A percentile compares a stretch with the other conserved stretches of the same genome.
Conservation (phyloP, 2,888 invertebrate genomes). For the Eugnorisma glareosa region DNA sequence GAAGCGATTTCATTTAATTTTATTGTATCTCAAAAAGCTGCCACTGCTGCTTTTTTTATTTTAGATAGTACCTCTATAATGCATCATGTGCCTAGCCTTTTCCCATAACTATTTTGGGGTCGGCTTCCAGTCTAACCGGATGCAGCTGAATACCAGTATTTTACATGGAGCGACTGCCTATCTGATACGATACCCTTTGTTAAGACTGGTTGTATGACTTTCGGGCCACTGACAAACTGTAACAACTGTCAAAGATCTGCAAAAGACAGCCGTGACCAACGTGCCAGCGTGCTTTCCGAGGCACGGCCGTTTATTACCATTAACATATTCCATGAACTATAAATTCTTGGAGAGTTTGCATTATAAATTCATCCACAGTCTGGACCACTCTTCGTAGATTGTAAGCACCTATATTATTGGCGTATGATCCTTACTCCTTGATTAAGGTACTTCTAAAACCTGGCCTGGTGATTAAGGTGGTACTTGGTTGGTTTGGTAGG, state of each 20-base stretch:
- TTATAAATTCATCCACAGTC: background rate
- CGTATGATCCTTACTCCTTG: background rate
- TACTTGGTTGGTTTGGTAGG: too few species aligned
- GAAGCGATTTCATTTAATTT: constrained; percentile 26
- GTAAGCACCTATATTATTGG: background rate
- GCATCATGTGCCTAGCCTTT: background rate
- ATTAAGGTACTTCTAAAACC: too few species aligned
- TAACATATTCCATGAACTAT: background rate
- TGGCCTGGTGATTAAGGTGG: too few species aligned
- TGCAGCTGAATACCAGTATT: background rate
- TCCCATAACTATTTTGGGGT: background rate
- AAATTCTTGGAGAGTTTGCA: background rate
- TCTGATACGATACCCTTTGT: background rate
- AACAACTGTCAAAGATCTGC: background rate
- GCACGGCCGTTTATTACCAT: background rate
- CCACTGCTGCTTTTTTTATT: background rate
- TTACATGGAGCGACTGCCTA: too few species aligned
- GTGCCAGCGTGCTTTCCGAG: too few species aligned
- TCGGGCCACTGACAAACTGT: background rate
- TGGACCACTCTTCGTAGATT: background rate
- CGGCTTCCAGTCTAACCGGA: background rate
- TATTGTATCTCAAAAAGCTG: background rate
- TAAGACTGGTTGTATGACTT: background rate
- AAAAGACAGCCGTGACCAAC: background rate
- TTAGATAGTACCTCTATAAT: background rate